Evolutionary conservation across 2,888 invertebrate species (phyloP), one percentile per base, ranked within the genome.

Genomic region (Mechanitis mazaeus): DNA sequence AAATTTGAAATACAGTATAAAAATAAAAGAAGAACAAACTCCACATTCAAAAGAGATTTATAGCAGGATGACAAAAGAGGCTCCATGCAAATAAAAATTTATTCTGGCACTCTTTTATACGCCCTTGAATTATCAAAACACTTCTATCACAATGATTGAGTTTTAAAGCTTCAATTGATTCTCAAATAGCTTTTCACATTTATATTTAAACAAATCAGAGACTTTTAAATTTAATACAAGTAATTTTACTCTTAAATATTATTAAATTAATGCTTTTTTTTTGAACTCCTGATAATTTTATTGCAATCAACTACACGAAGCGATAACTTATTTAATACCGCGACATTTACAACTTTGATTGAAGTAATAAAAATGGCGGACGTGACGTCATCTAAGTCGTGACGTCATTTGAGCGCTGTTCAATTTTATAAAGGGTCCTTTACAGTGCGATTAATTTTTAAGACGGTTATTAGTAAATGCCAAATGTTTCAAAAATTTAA

Each of bases 71-170:
- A 65, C 61, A 61, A 61, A 63, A 50, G 56, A 56, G 38, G 33
- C 59, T 64, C 42, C 28, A 65, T 50, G 63, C 58, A 63, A 65
- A 64, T 64, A 64, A 64, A 50, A 61, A 63, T 63, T 63, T 63
- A 60, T 61, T 61, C 61, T 56, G 64, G 56, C 58, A 53, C 58
- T 55, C 54, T 58, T 56, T 58, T 50, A 50, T 65, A 64, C 61
- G 64, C 64, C 58, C 63, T 63, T 61, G 61, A 64, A 65, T 61
- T 38, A 54, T 45, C 57, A 58, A 59, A 56, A 46, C 45, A 60
- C 35, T 42, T 61, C 50, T 9, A 42, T 42, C 31, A 7, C 50
- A 4, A 9, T 3, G n/a, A 11, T 42, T 42, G 7, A 42, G 3
- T 7, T 42, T 5, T 35, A 35, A 42, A 42, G 42, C 6, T 42